Conservation (phyloP, 2,113 vertebrate species). For the Sminthopsis crassicaudata region DNA sequence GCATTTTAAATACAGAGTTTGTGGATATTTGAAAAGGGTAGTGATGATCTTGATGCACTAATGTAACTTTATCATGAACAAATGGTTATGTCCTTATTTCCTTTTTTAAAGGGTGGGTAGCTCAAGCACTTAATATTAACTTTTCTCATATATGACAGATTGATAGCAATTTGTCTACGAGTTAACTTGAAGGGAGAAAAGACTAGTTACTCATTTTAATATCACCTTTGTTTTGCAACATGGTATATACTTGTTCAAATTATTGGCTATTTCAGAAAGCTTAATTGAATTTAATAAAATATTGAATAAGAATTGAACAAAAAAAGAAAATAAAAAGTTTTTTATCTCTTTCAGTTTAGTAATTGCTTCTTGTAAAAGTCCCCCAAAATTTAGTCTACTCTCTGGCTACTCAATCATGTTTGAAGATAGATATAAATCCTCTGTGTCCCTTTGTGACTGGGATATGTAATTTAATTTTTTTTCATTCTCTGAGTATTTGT, state of each 20-base stretch:
- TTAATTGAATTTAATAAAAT: neutral
- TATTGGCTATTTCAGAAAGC: neutral
- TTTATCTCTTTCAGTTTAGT: neutral
- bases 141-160: neutral
- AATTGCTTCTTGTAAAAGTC: neutral
- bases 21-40: neutral
- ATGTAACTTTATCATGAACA: neutral
- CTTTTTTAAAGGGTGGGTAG: neutral
- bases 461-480: neutral
- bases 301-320: neutral
- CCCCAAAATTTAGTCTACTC: neutral
- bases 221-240: neutral
- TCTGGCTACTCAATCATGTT: neutral
- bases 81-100: neutral
- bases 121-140: neutral
- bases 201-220: neutral
- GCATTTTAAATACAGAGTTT: neutral
- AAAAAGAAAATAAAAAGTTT: neutral
- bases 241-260: neutral
- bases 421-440: neutral
- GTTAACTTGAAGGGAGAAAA: neutral
- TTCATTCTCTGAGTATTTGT: neutral
- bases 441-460: neutral
- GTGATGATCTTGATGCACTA: neutral
- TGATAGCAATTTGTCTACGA: neutral